Conservation (phyloP, 2,888 invertebrate genomes). For the Baronia brevicornis region DNA sequence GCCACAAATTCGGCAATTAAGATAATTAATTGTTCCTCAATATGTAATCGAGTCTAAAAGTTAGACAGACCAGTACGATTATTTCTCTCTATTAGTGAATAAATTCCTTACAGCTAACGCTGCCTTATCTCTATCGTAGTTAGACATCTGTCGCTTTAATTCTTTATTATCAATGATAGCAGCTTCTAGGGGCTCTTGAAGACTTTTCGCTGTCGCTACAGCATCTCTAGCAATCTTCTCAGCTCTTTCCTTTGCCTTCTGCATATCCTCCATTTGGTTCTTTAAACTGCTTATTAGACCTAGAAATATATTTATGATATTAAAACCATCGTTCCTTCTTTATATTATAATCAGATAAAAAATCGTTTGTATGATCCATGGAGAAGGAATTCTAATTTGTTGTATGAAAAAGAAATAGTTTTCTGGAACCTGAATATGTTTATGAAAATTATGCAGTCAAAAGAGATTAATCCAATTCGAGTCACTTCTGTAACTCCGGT, state of each 20-base stretch:
- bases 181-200: conserved; percentile 82
- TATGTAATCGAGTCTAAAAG: too few species aligned
- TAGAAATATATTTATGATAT: conserved; percentile 19
- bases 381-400: too few species aligned
- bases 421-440: too few species aligned
- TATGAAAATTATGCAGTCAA: too few species aligned
- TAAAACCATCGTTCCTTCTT: conserved; percentile 3
- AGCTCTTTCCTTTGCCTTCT: conserved; percentile 83
- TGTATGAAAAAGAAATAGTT: too few species aligned
- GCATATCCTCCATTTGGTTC: conserved; percentile 83
- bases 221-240: conserved; percentile 82
- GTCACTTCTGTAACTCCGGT: too few species aligned
- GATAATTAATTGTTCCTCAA: too few species aligned
- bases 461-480: too few species aligned
- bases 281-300: conserved; percentile 90
- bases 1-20: too few species aligned
- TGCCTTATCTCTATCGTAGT: conserved; percentile 90
- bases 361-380: too few species aligned
- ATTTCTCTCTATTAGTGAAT: neutral
- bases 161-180: conserved; percentile 83
- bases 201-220: conserved; percentile 81
- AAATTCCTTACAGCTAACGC: conserved; percentile 76
- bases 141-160: conserved; percentile 83
- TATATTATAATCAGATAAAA: neutral
- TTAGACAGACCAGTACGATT: too few species aligned